These are phyloP conservation scores for Dasypogon diadema DNA, from an alignment of 2,888 invertebrate species.

Conservation along the genomic window DNA sequence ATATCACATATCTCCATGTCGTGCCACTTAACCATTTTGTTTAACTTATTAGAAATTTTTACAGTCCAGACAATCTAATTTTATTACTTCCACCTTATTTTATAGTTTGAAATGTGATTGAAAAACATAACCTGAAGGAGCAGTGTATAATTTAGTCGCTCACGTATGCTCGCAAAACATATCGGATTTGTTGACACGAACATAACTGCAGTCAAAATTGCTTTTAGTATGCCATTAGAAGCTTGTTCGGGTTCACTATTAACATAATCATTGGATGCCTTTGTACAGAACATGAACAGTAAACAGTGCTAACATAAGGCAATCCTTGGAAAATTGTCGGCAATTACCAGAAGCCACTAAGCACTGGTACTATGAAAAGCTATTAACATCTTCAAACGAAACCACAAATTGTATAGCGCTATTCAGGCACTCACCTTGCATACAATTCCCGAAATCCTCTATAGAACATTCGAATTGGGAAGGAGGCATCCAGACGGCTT, in stretches of 20 bases:
- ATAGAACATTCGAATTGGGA: slow-evolving; percentile 57
- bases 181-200: slow-evolving; percentile 13
- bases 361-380: not conserved
- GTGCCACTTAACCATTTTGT: no score
- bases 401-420: not conserved
- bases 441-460: slow-evolving; percentile 58
- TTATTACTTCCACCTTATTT: not conserved
- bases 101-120: no score
- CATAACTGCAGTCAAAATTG: slow-evolving; percentile 10
- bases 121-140: no score
- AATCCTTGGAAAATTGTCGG: slow-evolving; percentile 10
- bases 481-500: slow-evolving; percentile 58
- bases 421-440: slow-evolving; percentile 51
- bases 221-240: slow-evolving; percentile 18
- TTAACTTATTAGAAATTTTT: not conserved
- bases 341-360: slow-evolving; percentile 4
- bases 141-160: not conserved
- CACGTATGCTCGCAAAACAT: not conserved
- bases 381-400: slow-evolving; percentile 15
- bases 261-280: slow-evolving; percentile 21
- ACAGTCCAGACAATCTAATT: not conserved
- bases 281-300: not conserved
- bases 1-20: no score
- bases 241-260: slow-evolving; percentile 29
- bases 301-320: not conserved